These are phyloP conservation scores for Acanthacorydalis orientalis DNA, from an alignment of 2,888 invertebrate genomes.

Conservation along the genomic window DNA sequence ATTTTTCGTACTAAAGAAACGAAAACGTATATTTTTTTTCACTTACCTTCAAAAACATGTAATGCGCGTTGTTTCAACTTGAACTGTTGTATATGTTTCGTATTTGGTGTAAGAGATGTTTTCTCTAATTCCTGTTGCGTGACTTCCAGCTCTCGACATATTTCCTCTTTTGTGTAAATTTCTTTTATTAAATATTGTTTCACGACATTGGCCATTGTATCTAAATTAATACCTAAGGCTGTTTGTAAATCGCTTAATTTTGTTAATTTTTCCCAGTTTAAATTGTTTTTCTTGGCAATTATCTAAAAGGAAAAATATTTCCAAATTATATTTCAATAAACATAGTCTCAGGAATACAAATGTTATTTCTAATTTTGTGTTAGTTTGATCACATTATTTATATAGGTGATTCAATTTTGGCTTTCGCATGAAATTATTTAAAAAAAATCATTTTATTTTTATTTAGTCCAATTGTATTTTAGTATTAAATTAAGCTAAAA, in stretches of 20 bases:
- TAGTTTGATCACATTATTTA: no score
- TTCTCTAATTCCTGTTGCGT: conserved; percentile 40
- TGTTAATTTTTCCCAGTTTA: conserved; percentile 46
- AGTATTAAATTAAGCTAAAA: no score
- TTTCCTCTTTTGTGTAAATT: conserved; percentile 51
- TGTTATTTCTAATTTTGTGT: no score
- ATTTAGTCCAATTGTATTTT: no score
- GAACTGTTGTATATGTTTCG: conserved; percentile 43
- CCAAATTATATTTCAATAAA: background rate
- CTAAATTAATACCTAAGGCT: conserved; percentile 39
- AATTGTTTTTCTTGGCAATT: conserved; percentile 40
- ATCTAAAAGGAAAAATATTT: conserved; percentile 27
- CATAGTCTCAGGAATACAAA: no score
- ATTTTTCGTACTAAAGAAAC: background rate
- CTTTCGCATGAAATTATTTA: no score
- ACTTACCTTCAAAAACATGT: conserved; percentile 69
- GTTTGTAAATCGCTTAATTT: conserved; percentile 63
- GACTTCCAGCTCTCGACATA: conserved; percentile 40
- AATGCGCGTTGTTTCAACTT: conserved; percentile 72
- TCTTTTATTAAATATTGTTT: conserved; percentile 41
- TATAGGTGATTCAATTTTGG: no score
- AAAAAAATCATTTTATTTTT: no score
- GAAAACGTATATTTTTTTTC: background rate
- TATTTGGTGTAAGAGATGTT: conserved; percentile 46
- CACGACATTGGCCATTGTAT: conserved; percentile 54